A percentile compares a stretch with the other conserved stretches of the same genome.
Evolutionary conservation across 2,888 invertebrate genomes (phyloP).

Genomic region (Baccha elongata): DNA sequence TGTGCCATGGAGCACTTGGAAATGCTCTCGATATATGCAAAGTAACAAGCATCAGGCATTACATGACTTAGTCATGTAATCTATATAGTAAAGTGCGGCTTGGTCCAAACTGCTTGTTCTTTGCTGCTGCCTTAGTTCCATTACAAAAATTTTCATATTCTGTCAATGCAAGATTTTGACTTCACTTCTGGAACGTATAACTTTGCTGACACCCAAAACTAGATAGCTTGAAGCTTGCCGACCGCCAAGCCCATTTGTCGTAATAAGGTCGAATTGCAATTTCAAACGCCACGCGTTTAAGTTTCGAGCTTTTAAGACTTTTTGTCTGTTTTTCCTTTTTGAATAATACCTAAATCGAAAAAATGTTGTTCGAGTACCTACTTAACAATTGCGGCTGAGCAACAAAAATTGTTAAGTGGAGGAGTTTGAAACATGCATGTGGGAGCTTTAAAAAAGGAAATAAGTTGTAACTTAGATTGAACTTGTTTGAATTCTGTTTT

Average conservation of each 20-base stretch:
- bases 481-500: conserved; percentile 4
- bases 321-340: conserved; percentile 11
- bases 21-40: conserved; percentile 30
- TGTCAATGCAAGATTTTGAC: conserved; percentile 54
- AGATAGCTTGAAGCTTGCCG: conserved; percentile 55
- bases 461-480: conserved; percentile 28
- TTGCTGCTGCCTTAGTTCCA: conserved; percentile 1
- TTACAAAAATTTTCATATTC: conserved; percentile 56
- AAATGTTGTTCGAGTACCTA: conserved; percentile 25
- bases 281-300: conserved; percentile 48
- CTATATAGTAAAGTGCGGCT: conserved; percentile 60
- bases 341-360: conserved; percentile 7
- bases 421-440: conserved; percentile 47
- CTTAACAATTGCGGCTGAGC: conserved; percentile 40
- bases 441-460: conserved; percentile 44
- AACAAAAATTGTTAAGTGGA: conserved; percentile 39
- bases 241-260: conserved; percentile 69
- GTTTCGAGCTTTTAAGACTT: conserved; percentile 13
- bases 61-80: conserved; percentile 68
- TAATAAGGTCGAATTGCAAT: conserved; percentile 63
- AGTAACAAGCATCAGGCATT: conserved; percentile 47
- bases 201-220: conserved; percentile 41
- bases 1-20: conserved; percentile 45
- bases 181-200: conserved; percentile 45
- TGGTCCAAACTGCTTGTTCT: conserved; percentile 13